Conservation (phyloP, 35 echinoderm and acorn worm species). For the Ptychodera flava region DNA sequence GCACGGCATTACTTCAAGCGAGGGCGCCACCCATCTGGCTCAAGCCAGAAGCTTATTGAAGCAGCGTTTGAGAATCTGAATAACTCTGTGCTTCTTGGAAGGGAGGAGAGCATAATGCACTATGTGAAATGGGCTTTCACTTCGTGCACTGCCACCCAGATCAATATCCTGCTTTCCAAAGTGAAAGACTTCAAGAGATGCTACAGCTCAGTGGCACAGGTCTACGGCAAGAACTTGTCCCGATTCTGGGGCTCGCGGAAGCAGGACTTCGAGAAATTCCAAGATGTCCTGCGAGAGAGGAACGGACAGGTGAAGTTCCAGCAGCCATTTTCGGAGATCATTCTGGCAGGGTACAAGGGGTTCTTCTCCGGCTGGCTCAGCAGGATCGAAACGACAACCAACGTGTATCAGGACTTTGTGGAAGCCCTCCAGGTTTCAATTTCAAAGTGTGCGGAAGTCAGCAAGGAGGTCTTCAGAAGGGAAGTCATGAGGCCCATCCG, state of each 20-base stretch:
- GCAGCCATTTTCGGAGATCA: background rate
- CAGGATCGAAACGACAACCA: background rate
- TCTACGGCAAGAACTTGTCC: background rate
- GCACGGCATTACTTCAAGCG: background rate
- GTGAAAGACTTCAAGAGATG: background rate
- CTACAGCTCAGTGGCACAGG: background rate
- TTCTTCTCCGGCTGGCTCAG: background rate
- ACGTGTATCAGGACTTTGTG: background rate
- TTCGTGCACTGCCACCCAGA: background rate
- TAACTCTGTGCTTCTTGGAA: background rate
- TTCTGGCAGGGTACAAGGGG: background rate
- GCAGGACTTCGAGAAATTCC: background rate
- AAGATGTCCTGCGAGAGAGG: background rate
- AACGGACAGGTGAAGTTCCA: background rate
- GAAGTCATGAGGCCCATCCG: background rate
- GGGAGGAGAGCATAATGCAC: background rate
- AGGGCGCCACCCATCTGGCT: background rate
- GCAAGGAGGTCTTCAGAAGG: background rate
- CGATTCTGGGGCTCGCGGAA: background rate
- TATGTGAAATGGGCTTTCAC: background rate
- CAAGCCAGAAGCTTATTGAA: background rate
- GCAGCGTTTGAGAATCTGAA: background rate
- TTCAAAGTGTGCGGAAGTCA: background rate
- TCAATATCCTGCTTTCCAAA: background rate
- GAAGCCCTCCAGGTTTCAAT: background rate